Evolutionary conservation across 1,140 invertebrate species (phyloP), one percentile per base, ranked within the genome.

Genomic region (Meteorus sp.): DNA sequence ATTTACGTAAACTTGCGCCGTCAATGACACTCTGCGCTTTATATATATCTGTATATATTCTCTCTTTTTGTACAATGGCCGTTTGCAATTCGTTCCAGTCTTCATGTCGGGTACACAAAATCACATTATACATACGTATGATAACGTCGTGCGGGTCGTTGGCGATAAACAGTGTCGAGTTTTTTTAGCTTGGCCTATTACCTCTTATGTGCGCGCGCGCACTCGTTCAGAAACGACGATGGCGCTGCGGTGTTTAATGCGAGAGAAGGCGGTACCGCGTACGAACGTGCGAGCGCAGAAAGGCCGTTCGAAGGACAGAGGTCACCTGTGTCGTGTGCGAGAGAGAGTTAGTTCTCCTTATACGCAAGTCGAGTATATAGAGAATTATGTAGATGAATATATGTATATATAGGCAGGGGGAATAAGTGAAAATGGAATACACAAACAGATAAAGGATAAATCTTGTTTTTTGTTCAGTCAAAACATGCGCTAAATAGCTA

Each of bases 221-320:
- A 5, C 4, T 29, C 19, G 22, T 17, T 15, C 41, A 54, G 3
- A 11, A 41, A 27, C 37, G 22, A 37, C 25, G 22, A 27, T 4
- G 13, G 15, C 8, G 15, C 15, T n/a, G 2, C 8, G 39, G 15
- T 1, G 15, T 13, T 41, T 41, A 41, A 15, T n/a, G 11, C 29
- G 29, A 41, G 11, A 17, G 29, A 15, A 39, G 45, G 44, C 56
- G 41, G 53, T 45, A 45, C 43, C 59, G 60, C n/a, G n/a, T n/a
- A n/a, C n/a, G n/a, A n/a, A n/a, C n/a, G n/a, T n/a, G n/a, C n/a
- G n/a, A 53, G 62, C 59, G 66, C 68, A 68, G 70, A 71, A 71
- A 72, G 71, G 71, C 68, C 69, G 68, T 71, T 70, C 66, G 70
- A 74, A 73, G 71, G 72, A 74, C 71, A 73, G 68, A 66, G 68